Evolutionary conservation across 1,140 invertebrate species (phyloP).

Genomic region (Drosophila lacertosa): DNA sequence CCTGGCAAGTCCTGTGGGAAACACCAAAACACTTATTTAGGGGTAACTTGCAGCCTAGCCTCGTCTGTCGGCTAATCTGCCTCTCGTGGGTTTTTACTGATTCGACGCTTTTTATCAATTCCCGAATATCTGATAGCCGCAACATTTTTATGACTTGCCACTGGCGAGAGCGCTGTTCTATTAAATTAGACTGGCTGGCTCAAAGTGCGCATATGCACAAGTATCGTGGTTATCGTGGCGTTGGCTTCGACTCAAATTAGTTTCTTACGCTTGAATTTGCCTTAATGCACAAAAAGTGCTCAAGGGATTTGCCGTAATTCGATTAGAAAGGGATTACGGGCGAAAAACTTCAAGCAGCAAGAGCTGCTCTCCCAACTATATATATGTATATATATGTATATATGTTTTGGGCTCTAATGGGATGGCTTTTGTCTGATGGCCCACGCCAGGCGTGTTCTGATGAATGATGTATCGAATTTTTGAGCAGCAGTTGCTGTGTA

Average conservation of each 20-base stretch:
- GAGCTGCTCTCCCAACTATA: slow-evolving; percentile 37
- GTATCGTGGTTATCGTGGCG: slow-evolving; percentile 46
- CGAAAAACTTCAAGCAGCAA: slow-evolving; percentile 39
- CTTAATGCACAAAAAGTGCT: slow-evolving; percentile 69
- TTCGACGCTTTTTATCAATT: slow-evolving; percentile 76
- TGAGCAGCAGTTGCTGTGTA: slow-evolving; percentile 44
- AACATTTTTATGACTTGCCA: slow-evolving; percentile 75
- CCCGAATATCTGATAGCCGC: slow-evolving; percentile 68
- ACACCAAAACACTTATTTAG: slow-evolving; percentile 56
- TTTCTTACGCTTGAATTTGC: slow-evolving; percentile 81
- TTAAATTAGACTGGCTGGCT: slow-evolving; percentile 51
- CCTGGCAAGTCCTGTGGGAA: slow-evolving; percentile 67
- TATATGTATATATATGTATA: no score
- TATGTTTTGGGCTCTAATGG: slow-evolving; percentile 42
- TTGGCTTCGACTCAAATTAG: slow-evolving; percentile 70
- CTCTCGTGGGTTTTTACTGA: slow-evolving; percentile 74
- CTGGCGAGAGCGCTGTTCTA: slow-evolving; percentile 41
- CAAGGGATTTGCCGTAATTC: slow-evolving; percentile 74
- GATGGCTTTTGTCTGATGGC: slow-evolving; percentile 48
- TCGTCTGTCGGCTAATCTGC: slow-evolving; percentile 56
- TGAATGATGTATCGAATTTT: slow-evolving; percentile 81
- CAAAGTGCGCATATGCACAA: slow-evolving; percentile 74
- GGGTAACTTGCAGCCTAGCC: slow-evolving; percentile 53
- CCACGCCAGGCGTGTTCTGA: slow-evolving; percentile 65
- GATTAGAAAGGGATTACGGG: slow-evolving; percentile 78